These are phyloP conservation scores for Nyctereutes procyonoides DNA, from an alignment of 2,113 vertebrate genomes.

Conservation along the genomic window DNA sequence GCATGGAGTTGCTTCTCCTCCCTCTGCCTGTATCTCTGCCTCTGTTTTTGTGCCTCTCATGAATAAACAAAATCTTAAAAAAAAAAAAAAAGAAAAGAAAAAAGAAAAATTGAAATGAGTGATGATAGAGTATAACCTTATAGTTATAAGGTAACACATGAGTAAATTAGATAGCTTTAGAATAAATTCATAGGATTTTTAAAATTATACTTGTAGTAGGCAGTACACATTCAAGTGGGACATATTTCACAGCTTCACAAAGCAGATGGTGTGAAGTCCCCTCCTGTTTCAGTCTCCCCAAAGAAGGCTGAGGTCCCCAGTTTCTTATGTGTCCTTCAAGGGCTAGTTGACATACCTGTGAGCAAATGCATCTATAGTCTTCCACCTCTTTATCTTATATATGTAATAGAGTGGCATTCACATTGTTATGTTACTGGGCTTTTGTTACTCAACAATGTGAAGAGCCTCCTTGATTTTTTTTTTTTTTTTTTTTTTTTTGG, in stretches of 20 bases:
- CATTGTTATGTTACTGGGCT: not conserved
- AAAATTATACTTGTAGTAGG: not conserved
- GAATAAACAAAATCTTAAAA: too few relatives aligned
- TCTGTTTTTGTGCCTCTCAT: too few relatives aligned
- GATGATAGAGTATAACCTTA: not conserved
- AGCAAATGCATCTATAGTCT: not conserved
- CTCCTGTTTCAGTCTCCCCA: not conserved
- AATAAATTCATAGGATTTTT: not conserved
- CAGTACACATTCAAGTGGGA: not conserved
- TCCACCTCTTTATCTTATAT: not conserved
- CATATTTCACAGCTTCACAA: too few relatives aligned
- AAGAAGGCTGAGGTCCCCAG: not conserved
- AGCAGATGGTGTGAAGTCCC: rapidly evolving
- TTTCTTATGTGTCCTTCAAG: not conserved
- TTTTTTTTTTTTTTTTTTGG: not conserved
- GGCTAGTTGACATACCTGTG: not conserved
- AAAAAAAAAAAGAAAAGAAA: not conserved
- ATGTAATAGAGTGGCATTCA: not conserved
- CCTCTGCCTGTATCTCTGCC: too few relatives aligned
- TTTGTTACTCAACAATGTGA: not conserved
- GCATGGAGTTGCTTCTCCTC: too few relatives aligned
- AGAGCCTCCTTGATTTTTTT: not conserved
- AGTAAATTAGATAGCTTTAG: not conserved
- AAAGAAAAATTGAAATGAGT: not conserved
- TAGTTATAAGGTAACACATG: not conserved